phyloP scores from a whole-genome alignment of 2,797 vertebrate genomes.

The Fistularia commersonii region DNA sequence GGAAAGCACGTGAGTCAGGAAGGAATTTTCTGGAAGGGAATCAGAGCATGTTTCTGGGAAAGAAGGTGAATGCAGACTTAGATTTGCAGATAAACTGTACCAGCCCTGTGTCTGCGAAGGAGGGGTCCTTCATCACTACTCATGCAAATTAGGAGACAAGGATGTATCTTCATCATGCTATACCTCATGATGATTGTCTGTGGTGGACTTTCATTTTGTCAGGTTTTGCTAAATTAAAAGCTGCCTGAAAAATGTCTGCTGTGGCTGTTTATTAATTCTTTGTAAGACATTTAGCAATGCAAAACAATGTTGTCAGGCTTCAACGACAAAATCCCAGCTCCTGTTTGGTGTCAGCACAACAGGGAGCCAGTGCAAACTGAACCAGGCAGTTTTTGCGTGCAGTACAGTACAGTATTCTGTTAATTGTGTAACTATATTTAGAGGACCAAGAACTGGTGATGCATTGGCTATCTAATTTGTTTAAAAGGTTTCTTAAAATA shows the following conservation, averaged over 20 bases:
- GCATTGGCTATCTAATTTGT: background rate
- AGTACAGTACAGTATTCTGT: conserved; percentile 6
- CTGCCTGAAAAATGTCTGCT: conserved; percentile 3
- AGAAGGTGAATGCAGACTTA: conserved; percentile 7
- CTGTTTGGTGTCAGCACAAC: conserved; percentile 17
- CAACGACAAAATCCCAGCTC: conserved; percentile 10
- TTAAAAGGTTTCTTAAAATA: too few species aligned
- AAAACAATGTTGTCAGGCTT: conserved; percentile 14
- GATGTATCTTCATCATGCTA: conserved; percentile 6
- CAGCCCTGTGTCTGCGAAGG: conserved; percentile 3
- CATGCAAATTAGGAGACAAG: conserved; percentile 12
- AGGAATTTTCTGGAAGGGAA: conserved; percentile 43
- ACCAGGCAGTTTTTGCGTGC: background rate
- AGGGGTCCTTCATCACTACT: conserved; percentile 12
- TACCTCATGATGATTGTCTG: conserved; percentile 5
- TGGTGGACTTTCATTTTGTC: too few species aligned
- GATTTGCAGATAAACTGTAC: conserved; percentile 7
- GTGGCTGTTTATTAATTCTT: conserved; percentile 16
- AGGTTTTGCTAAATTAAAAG: too few species aligned
- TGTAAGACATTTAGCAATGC: conserved; percentile 14
- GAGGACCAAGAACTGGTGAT: conserved; percentile 1
- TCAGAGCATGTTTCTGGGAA: conserved; percentile 33
- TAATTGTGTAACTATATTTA: conserved; percentile 24
- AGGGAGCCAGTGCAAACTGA: conserved; percentile 9
- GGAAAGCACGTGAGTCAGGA: conserved; percentile 7